Conservation (phyloP, 1,140 invertebrate genomes). For the Drosophila kikkawai region DNA sequence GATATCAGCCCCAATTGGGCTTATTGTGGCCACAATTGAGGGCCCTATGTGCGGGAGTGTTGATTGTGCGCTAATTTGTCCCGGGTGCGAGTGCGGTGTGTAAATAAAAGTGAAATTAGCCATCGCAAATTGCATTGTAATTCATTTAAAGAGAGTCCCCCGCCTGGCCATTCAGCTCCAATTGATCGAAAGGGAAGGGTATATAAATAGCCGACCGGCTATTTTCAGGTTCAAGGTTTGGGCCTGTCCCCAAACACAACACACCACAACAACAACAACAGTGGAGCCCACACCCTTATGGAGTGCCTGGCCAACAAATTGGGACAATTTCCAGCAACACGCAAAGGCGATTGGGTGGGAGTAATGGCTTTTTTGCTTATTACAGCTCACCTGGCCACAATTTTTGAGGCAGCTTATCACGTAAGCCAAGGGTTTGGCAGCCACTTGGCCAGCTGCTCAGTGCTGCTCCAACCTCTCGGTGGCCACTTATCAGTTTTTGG, state of each 20-base stretch:
- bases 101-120: constrained; percentile 76
- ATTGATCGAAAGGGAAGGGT: constrained; percentile 18
- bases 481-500: constrained; percentile 47
- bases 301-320: constrained; percentile 38
- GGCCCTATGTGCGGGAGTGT: constrained; percentile 39
- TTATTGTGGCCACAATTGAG: constrained; percentile 41
- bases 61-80: constrained; percentile 61
- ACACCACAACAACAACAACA: not conserved
- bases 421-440: constrained; percentile 30
- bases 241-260: not conserved
- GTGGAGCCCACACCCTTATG: not conserved
- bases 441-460: constrained; percentile 14
- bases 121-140: constrained; percentile 65
- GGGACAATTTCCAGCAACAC: constrained; percentile 36
- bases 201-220: constrained; percentile 28
- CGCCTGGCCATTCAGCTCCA: constrained; percentile 1
- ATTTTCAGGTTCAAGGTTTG: constrained; percentile 58
- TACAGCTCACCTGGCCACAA: constrained; percentile 35
- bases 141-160: constrained; percentile 45
- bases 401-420: constrained; percentile 16
- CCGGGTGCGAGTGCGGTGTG: constrained; percentile 20
- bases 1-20: constrained; percentile 35
- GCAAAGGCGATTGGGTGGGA: constrained; percentile 13
- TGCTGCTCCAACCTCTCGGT: constrained; percentile 17
- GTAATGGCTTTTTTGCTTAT: constrained; percentile 26